Evolutionary conservation across 2,797 vertebrate genomes (phyloP).

Genomic region (Decapterus maruadsi): DNA sequence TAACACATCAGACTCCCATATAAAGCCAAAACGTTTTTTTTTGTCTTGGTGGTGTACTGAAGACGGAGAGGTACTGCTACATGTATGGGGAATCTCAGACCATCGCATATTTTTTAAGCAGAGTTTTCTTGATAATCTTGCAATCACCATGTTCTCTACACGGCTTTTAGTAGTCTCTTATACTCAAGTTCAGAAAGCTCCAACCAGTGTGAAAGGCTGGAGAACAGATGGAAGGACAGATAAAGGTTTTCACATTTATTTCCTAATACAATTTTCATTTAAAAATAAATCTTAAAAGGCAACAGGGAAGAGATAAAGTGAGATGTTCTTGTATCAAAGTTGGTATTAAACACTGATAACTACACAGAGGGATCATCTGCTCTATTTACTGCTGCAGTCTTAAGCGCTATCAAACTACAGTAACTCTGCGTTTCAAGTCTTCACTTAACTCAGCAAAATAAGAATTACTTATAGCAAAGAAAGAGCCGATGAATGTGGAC

Average conservation of each 20-base stretch:
- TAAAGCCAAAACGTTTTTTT: conserved; percentile 12
- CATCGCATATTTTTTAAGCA: background rate
- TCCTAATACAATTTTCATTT: conserved; percentile 32
- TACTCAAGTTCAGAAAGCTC: conserved; percentile 22
- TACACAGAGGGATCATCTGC: conserved; percentile 18
- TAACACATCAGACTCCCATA: background rate
- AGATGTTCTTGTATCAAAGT: conserved; percentile 32
- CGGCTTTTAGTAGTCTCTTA: conserved; percentile 14
- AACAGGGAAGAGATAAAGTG: conserved; percentile 33
- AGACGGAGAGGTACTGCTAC: background rate
- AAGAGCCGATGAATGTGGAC: conserved; percentile 5
- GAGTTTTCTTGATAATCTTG: conserved; percentile 13
- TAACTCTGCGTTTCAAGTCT: conserved; percentile 8
- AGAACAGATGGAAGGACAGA: conserved; percentile 33
- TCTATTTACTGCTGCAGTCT: conserved; percentile 4
- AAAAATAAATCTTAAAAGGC: conserved; percentile 40
- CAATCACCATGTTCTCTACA: background rate
- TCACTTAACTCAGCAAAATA: conserved; percentile 10
- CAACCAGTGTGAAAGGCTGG: conserved; percentile 4
- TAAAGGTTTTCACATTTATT: conserved; percentile 33
- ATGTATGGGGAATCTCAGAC: conserved; percentile 23
- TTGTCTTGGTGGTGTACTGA: conserved; percentile 5
- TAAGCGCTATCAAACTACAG: conserved; percentile 17
- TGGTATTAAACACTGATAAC: conserved; percentile 32
- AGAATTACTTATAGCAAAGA: conserved; percentile 8